Conservation (phyloP, 2,113 vertebrate species). For the Serilophus lunatus region DNA sequence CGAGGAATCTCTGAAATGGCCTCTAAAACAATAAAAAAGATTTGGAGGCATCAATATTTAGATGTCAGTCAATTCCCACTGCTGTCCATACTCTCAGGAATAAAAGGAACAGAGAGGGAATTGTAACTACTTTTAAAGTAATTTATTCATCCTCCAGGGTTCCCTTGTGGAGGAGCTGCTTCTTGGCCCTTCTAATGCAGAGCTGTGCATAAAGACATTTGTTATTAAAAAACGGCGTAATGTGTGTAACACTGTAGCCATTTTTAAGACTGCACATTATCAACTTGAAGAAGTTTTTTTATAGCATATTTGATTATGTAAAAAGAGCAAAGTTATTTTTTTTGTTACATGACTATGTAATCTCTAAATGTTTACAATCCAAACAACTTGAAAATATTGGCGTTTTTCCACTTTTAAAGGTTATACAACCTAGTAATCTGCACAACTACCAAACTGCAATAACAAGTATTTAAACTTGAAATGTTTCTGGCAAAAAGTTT, state of each 20-base stretch:
- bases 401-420: conserved; percentile 24
- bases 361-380: conserved; percentile 16
- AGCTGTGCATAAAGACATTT: not conserved
- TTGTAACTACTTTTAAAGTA: not conserved
- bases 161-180: not conserved
- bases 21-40: not conserved
- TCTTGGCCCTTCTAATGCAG: not conserved
- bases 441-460: conserved; percentile 11
- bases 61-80: not conserved
- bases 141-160: not conserved
- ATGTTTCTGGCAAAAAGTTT: not conserved
- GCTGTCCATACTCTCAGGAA: not conserved
- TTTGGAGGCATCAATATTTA: not conserved
- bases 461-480: conserved; percentile 24
- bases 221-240: not conserved
- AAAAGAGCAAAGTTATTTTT: not conserved
- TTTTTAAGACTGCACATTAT: not conserved
- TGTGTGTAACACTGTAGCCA: not conserved
- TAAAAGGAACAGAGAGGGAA: not conserved
- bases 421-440: conserved; percentile 16
- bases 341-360: not conserved
- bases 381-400: conserved; percentile 33
- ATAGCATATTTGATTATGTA: not conserved
- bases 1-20: not conserved
- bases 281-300: not conserved